A percentile compares a stretch with the other conserved stretches of the same genome.
These are phyloP conservation scores for Platycheirus albimanus DNA, from an alignment of 2,888 invertebrate genomes.

Conservation along the genomic window DNA sequence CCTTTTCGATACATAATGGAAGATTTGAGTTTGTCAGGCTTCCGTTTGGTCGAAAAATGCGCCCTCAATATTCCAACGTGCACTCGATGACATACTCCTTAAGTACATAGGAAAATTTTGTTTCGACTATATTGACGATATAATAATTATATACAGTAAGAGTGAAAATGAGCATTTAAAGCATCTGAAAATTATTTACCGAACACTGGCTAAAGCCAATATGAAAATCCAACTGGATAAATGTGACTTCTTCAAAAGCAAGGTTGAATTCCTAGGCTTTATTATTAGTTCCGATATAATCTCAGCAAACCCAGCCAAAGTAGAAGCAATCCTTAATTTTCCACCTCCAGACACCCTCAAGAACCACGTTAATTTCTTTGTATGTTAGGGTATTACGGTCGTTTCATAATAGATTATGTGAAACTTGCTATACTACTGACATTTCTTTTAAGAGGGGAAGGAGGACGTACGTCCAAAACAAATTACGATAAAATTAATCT, in stretches of 20 bases:
- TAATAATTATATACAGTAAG: conserved; percentile 50
- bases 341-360: no score
- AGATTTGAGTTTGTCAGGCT: conserved; percentile 41
- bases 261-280: conserved; percentile 34
- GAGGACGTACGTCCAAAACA: conserved; percentile 15
- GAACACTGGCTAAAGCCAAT: conserved; percentile 37
- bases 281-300: conserved; percentile 19
- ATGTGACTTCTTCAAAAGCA: conserved; percentile 27
- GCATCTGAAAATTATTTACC: conserved; percentile 21
- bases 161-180: conserved; percentile 36
- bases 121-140: conserved; percentile 56
- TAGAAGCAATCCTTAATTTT: conserved; percentile 1
- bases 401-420: conserved; percentile 32
- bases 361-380: no score
- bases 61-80: conserved; percentile 33
- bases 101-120: conserved; percentile 38
- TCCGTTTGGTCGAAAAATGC: conserved; percentile 56
- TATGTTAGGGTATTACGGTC: no score
- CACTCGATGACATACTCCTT: conserved; percentile 28
- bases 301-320: conserved; percentile 31
- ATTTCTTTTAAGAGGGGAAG: conserved; percentile 37
- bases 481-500: not conserved
- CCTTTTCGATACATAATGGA: conserved; percentile 14
- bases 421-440: conserved; percentile 23
- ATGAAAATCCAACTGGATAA: conserved; percentile 39